Evolutionary conservation across 2,113 vertebrate genomes (phyloP), one percentile per base, ranked within the genome.

Genomic region (Amphiprion percula): DNA sequence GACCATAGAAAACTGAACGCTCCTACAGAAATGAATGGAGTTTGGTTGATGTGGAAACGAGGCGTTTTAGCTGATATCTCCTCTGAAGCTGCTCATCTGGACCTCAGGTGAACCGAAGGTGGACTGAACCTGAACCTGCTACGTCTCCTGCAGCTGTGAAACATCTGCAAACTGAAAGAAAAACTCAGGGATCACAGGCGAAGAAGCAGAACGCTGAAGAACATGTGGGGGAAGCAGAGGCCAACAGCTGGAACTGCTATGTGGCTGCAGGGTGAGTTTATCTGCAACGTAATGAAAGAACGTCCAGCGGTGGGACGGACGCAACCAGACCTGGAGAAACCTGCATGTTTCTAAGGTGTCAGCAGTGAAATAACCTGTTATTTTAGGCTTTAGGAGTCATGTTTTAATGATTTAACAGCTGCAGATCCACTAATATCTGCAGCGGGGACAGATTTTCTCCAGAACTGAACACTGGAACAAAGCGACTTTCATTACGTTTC

Each of bases 401-500:
- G 24, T 41, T 61, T 63, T 4, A 46, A 53, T n/a, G 3, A 21
- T 47, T 17, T 10, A 77, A 59, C 11, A 58, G 46, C 4, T 47
- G 17, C 26, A 56, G 68, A 28, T 11, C 9, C n/a, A 28, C 37
- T 50, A 8, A 12, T 9, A 26, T 8, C 58, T 58, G 81, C 73
- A 74, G 73, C 12, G 33, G 12, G 16, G 53, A 67, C 41, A 2
- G 49, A 56, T 44, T 63, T 46, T 79, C 68, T 84, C 84, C 87
- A 84, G 63, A 41, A 65, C 5, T 56, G 64, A 37, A 37, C 46
- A 17, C 37, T 6, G 24, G 39, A 26, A 54, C n/a, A 64, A 53
- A 63, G 26, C 7, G 16, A 65, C 65, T 83, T 84, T 69, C 83
- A 86, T 86, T 77, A 78, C 15, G 1, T 86, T 52, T 6, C 11